These are phyloP conservation scores for Urocolius indicus DNA, from an alignment of 2,113 vertebrate genomes.

Conservation along the genomic window DNA sequence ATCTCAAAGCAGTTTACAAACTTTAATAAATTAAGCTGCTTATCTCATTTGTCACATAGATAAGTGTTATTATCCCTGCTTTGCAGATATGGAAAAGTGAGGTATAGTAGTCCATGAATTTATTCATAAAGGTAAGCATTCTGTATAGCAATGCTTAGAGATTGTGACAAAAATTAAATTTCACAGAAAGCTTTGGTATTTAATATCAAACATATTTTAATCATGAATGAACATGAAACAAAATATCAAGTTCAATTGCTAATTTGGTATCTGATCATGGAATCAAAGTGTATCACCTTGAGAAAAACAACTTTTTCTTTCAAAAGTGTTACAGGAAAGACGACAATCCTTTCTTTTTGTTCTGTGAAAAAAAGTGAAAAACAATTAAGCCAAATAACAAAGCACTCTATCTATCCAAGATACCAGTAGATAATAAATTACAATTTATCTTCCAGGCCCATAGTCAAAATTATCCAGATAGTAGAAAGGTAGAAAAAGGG, in stretches of 20 bases:
- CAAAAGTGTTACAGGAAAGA: slow-evolving; percentile 15
- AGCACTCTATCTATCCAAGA: slow-evolving; percentile 41
- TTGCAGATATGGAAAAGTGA: slow-evolving; percentile 23
- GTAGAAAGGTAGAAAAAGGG: slow-evolving; percentile 32
- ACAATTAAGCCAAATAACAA: slow-evolving; percentile 52
- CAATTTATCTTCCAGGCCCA: slow-evolving; percentile 20
- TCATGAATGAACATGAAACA: slow-evolving; percentile 53
- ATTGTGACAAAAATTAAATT: slow-evolving; percentile 9
- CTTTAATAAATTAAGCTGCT: slow-evolving; percentile 46
- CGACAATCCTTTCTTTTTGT: slow-evolving; percentile 13
- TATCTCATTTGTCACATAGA: slow-evolving; percentile 52
- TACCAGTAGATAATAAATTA: slow-evolving; percentile 41
- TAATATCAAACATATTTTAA: slow-evolving; percentile 37
- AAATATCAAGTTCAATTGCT: slow-evolving; percentile 43
- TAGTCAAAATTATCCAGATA: slow-evolving; percentile 24
- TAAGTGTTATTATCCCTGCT: slow-evolving; percentile 36
- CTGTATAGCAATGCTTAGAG: neutral
- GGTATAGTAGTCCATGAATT: neutral
- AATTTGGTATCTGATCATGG: slow-evolving; percentile 47
- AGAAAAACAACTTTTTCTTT: slow-evolving; percentile 42
- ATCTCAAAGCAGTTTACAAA: slow-evolving; percentile 48
- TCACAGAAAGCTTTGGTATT: neutral
- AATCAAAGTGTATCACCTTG: slow-evolving; percentile 45
- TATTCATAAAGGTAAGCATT: slow-evolving; percentile 13
- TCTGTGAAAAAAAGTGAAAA: slow-evolving; percentile 23